Evolutionary conservation across 1,140 invertebrate genomes (phyloP), one percentile per base, ranked within the genome.

Genomic region (Zaprionus taronus): DNA sequence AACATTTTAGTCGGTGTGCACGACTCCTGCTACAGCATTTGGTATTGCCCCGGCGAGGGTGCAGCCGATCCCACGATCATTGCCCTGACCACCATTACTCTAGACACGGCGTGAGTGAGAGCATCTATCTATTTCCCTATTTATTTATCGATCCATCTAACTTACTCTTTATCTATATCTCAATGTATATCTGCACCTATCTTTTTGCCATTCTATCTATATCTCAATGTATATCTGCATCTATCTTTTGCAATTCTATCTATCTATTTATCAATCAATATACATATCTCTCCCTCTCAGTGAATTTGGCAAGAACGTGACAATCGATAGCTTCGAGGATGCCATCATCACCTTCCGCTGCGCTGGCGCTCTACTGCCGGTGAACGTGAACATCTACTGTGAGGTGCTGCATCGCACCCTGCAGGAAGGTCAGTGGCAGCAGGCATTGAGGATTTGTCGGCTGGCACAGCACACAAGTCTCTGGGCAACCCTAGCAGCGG

Each of bases 401-500:
- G 91, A 92, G 67, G 71, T 92, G 5, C 64, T 93, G 41, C 93
- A 93, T 76, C 87, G 86, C 20, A 75, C 80, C 0, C 64, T 93
- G 4, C 77, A 83, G 34, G 92, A 93, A 61, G 80, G 81, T 1
- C 86, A 93, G 41, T 93, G 92, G 92, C 83, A 83, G 26, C 83
- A 92, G 68, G 87, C 91, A 0, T 44, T 92, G 60, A 91, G 84
- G 41, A 91, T 93, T 49, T 93, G 91, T 56, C 76, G 90, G 2
- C 57, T 92, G 57, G 91, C 90, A 6, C 90, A 96, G 95, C 96
- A 97, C 80, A 95, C 96, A 58, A 95, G 94, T 57, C 92, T 98
- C 15, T 99, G 98, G 98, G 96, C 97, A 11, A 97, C 96, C 72
- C 93, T 98, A 81, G 98, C 98, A 2, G 97, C 96, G 1, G 95